A percentile compares a stretch with the other conserved stretches of the same genome.
Conservation (phyloP, 2,888 invertebrate genomes). For the Scaptomyza tumidula region DNA sequence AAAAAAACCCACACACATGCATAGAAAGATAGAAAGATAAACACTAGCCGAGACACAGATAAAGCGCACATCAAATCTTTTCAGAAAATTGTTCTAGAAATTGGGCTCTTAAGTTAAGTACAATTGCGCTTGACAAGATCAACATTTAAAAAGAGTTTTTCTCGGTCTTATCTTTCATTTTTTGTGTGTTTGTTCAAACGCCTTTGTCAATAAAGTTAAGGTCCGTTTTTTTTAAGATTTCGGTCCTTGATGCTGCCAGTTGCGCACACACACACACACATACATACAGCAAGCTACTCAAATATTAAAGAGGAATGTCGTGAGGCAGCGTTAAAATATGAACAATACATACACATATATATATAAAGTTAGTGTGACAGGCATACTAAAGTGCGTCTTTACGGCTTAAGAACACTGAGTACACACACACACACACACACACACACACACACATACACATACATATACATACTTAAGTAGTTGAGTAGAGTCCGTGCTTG, state of each 20-base stretch:
- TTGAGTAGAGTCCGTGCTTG: too few species aligned
- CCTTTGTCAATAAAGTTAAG: too few species aligned
- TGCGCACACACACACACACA: too few species aligned
- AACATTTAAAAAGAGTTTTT: constrained; percentile 6
- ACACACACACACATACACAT: background rate
- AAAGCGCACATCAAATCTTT: constrained; percentile 52
- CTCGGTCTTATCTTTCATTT: background rate
- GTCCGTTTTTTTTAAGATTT: too few species aligned
- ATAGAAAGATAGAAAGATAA: constrained; percentile 11
- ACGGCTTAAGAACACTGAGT: background rate
- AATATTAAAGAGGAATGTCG: background rate
- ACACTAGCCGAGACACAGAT: constrained; percentile 49
- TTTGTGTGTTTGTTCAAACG: background rate
- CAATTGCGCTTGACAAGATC: constrained; percentile 2
- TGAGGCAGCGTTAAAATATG: background rate
- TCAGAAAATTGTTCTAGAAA: constrained; percentile 6
- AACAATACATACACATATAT: background rate
- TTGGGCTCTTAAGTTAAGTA: constrained; percentile 18
- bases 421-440: too few species aligned
- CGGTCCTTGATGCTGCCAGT: too few species aligned
- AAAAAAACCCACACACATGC: constrained; percentile 9
- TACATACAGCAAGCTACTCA: background rate
- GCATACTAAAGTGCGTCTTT: background rate
- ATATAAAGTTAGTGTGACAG: background rate
- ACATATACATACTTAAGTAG: background rate